Evolutionary conservation across 2,888 invertebrate species (phyloP).

Genomic region (Alviniconcha strummeri): DNA sequence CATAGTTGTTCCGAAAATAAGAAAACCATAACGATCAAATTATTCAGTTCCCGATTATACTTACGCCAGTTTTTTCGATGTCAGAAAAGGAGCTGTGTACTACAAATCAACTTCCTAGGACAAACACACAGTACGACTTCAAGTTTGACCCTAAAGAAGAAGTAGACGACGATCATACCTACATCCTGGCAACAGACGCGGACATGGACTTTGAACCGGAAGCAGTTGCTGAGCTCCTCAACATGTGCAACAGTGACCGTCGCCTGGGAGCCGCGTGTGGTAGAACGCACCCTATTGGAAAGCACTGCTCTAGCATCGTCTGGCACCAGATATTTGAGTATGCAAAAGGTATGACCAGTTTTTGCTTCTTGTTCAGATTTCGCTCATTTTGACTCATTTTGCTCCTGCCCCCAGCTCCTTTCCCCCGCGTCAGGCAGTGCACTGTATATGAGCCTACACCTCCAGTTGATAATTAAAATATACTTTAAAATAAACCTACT

Average conservation of each 20-base stretch:
- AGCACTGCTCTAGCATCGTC: slow-evolving; percentile 51
- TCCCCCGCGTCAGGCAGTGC: not conserved
- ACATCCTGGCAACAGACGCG: slow-evolving; percentile 59
- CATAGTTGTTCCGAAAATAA: too few species aligned
- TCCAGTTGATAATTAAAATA: too few species aligned
- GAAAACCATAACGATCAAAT: too few species aligned
- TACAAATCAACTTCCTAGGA: not conserved
- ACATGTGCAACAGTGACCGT: slow-evolving; percentile 49
- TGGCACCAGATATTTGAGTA: slow-evolving; percentile 62
- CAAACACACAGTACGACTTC: slow-evolving; percentile 6
- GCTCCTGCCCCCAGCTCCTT: not conserved
- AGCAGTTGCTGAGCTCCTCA: slow-evolving; percentile 49
- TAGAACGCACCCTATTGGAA: slow-evolving; percentile 56
- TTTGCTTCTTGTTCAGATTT: too few species aligned
- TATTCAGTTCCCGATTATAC: too few species aligned
- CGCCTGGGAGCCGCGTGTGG: slow-evolving; percentile 58
- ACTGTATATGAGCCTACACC: not conserved
- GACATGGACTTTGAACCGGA: slow-evolving; percentile 59
- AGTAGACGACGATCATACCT: slow-evolving; percentile 53
- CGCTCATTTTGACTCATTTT: not conserved
- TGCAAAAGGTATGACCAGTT: slow-evolving; percentile 50
- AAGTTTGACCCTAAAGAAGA: slow-evolving; percentile 28
- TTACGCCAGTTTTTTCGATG: not conserved
- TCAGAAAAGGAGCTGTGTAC: not conserved
- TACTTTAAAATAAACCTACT: too few species aligned